These are phyloP conservation scores for Ferdinandea cuprea DNA, from an alignment of 2,888 invertebrate species.

Conservation along the genomic window DNA sequence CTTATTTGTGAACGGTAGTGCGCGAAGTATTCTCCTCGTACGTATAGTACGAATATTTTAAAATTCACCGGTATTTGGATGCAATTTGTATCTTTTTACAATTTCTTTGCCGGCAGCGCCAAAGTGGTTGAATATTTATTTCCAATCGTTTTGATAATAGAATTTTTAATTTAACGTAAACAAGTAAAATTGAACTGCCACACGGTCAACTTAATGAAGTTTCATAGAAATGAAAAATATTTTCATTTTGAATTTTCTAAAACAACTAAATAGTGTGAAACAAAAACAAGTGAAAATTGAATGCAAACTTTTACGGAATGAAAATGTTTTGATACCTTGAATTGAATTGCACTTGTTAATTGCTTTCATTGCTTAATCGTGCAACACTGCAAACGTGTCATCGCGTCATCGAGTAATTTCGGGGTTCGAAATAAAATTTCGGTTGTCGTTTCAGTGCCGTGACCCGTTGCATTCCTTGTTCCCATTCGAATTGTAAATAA, in stretches of 20 bases:
- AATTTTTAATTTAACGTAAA: constrained; percentile 9
- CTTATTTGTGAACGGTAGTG: constrained; percentile 48
- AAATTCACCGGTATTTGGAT: constrained; percentile 23
- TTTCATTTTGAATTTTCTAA: not conserved
- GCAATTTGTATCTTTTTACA: constrained; percentile 14
- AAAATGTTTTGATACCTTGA: too few species aligned
- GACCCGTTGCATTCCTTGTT: constrained; percentile 3
- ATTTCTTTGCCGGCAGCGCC: not conserved
- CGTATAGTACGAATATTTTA: not conserved
- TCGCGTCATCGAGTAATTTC: not conserved
- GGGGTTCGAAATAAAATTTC: not conserved
- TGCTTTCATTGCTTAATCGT: not conserved
- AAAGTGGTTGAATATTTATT: constrained; percentile 32
- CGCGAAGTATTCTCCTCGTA: not conserved
- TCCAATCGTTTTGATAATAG: constrained; percentile 6
- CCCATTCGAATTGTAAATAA: not conserved
- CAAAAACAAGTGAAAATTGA: not conserved
- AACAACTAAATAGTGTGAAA: not conserved
- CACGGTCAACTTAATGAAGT: not conserved
- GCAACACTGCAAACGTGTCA: too few species aligned
- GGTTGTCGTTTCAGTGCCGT: constrained; percentile 1
- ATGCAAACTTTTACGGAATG: constrained; percentile 1
- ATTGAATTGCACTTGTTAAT: not conserved
- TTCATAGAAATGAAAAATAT: too few species aligned
- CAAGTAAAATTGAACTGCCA: not conserved